Percentiles rank a stretch among this genome's conserved stretches.
Evolutionary conservation across 1,140 invertebrate species (phyloP).

Genomic region (Eufriesea mexicana): DNA sequence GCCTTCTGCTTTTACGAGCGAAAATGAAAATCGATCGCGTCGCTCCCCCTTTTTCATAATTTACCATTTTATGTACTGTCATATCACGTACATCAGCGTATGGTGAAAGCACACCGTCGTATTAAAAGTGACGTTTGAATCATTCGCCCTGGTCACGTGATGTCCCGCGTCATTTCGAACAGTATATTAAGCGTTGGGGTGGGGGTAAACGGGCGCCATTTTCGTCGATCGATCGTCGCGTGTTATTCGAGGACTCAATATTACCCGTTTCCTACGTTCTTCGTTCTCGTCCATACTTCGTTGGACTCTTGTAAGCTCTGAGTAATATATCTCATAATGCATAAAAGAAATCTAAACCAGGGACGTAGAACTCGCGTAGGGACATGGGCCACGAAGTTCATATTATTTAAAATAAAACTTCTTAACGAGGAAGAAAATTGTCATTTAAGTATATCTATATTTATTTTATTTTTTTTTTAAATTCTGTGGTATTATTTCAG

Average conservation of each 20-base stretch:
- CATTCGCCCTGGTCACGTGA: background rate
- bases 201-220: background rate
- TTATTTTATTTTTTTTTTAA: too few species aligned
- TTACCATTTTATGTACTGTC: conserved; percentile 3
- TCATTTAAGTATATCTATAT: too few species aligned
- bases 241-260: background rate
- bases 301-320: background rate
- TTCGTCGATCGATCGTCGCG: background rate
- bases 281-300: background rate
- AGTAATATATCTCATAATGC: background rate
- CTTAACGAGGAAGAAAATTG: too few species aligned
- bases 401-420: too few species aligned
- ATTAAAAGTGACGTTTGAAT: background rate
- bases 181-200: background rate
- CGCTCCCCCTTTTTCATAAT: background rate
- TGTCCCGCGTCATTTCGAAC: background rate
- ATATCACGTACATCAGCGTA: background rate
- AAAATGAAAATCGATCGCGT: background rate
- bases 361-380: too few species aligned
- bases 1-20: background rate
- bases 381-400: too few species aligned
- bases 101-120: background rate
- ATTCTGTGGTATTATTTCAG: too few species aligned
- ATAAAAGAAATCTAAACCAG: too few species aligned
- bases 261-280: background rate